These are phyloP conservation scores for Stomatorhinus ivindoensis DNA, from an alignment of 2,113 vertebrate genomes.

Conservation along the genomic window DNA sequence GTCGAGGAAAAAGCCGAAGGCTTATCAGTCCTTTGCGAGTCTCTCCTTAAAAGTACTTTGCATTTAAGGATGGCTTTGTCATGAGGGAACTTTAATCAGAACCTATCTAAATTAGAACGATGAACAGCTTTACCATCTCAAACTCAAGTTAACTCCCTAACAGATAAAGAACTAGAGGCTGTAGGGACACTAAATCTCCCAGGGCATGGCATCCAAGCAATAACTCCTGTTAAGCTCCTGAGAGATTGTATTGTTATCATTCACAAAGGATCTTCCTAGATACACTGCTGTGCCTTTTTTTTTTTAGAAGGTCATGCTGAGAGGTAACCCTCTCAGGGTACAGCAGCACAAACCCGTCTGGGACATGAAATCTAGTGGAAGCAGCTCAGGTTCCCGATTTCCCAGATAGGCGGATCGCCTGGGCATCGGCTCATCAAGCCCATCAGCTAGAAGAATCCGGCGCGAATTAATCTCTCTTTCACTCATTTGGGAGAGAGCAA, in stretches of 20 bases:
- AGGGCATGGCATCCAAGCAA: not conserved
- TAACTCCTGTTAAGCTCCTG: not conserved
- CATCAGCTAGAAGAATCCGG: not conserved
- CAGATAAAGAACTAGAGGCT: not conserved
- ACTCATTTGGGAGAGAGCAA: not conserved
- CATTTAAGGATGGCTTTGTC: not conserved
- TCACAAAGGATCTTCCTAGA: not conserved
- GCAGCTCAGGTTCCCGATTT: not conserved
- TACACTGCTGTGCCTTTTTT: not conserved
- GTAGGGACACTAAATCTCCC: not conserved
- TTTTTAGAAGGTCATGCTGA: not conserved
- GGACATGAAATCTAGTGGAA: not conserved
- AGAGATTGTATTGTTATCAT: not conserved
- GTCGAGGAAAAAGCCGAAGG: not conserved
- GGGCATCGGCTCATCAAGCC: not conserved
- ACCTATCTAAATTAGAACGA: not conserved
- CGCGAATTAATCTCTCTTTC: slow-evolving; percentile 25
- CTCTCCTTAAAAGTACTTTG: not conserved
- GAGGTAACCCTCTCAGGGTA: not conserved
- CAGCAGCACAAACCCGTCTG: not conserved
- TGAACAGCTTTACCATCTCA: not conserved
- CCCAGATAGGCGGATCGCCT: not conserved
- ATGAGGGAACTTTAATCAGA: not conserved
- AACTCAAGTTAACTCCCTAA: not conserved
- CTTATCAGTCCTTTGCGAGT: not conserved